phyloP scores from a whole-genome alignment of 2,113 vertebrate species.

The Myiozetetes cayanensis region DNA sequence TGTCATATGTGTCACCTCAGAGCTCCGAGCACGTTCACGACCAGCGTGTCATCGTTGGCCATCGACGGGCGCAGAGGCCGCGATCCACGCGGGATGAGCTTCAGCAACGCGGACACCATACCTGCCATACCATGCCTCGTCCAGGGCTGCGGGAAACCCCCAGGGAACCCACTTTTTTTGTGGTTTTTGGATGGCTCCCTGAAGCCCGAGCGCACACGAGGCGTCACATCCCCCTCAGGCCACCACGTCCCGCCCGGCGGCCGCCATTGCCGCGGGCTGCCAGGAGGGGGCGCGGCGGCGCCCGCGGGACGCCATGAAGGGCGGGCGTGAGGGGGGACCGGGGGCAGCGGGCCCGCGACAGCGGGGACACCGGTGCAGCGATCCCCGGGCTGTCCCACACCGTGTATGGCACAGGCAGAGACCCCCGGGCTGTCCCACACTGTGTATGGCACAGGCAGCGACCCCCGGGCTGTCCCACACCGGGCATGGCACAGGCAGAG shows the following conservation, averaged over 20 bases:
- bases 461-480: background rate
- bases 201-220: background rate
- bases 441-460: background rate
- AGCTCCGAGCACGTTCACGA: accelerated
- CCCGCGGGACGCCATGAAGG: background rate
- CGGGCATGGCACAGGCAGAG: accelerated
- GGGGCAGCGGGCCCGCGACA: accelerated
- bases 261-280: background rate
- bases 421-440: background rate
- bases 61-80: background rate
- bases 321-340: background rate
- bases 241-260: background rate
- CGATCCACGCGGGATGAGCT: accelerated
- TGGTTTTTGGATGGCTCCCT: too few relatives aligned
- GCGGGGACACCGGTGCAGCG: background rate
- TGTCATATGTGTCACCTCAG: background rate
- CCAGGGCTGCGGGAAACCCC: background rate
- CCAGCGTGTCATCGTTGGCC: background rate
- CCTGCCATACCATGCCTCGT: background rate
- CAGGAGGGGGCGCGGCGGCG: background rate
- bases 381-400: too few relatives aligned
- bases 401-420: background rate
- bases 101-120: accelerated
- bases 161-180: accelerated
- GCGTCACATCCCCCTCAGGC: background rate